Evolutionary conservation across 2,888 invertebrate genomes (phyloP).

Genomic region (Eucriotettix oculatus): DNA sequence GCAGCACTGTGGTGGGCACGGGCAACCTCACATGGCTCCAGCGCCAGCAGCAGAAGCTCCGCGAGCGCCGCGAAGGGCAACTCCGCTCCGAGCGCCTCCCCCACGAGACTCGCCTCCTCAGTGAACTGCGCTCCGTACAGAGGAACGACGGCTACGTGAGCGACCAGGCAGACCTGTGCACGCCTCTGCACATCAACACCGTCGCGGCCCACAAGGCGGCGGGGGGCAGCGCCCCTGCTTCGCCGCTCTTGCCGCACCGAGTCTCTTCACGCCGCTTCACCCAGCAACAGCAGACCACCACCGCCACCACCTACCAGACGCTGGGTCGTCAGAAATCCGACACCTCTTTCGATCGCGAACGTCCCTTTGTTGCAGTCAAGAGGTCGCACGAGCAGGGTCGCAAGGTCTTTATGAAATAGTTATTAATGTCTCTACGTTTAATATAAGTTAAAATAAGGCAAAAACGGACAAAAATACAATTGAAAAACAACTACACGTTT

Average conservation of each 20-base stretch:
- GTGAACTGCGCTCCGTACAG: conserved; percentile 37
- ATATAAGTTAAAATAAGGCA: no score
- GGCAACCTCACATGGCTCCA: conserved; percentile 60
- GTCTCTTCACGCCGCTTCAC: conserved; percentile 28
- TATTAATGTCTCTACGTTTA: no score
- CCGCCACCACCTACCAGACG: conserved; percentile 19
- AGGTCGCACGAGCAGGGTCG: conserved; percentile 31
- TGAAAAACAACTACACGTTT: no score
- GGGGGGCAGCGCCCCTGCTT: conserved; percentile 26
- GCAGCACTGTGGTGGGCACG: conserved; percentile 5
- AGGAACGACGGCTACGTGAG: conserved; percentile 58
- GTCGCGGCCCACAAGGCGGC: conserved; percentile 18
- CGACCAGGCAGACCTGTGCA: conserved; percentile 44
- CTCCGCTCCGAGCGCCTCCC: conserved; percentile 54
- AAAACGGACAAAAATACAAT: no score
- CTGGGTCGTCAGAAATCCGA: conserved; percentile 20
- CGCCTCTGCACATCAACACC: conserved; percentile 53
- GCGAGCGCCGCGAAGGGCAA: conserved; percentile 57
- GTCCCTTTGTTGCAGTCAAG: conserved; percentile 45
- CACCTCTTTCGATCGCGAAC: conserved; percentile 29
- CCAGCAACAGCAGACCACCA: conserved; percentile 11
- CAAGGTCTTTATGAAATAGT: conserved; percentile 16
- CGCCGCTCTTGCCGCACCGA: conserved; percentile 29
- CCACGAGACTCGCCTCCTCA: conserved; percentile 45
- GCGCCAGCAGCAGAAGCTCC: conserved; percentile 63